Conservation (phyloP, 2,797 vertebrate genomes). For the Avahi laniger region DNA sequence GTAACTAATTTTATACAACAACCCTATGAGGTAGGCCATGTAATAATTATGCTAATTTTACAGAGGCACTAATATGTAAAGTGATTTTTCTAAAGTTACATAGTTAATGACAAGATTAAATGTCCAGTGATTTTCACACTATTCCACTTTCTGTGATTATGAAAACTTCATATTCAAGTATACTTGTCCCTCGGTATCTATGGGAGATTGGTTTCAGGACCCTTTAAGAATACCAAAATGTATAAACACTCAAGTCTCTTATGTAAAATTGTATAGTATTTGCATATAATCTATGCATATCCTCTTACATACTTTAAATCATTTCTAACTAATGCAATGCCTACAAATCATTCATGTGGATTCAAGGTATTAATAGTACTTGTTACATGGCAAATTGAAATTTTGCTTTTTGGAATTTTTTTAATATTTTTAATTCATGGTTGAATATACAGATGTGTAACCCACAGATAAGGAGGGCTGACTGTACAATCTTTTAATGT, state of each 20-base stretch:
- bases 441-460: neutral
- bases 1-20: neutral
- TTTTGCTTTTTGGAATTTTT: neutral
- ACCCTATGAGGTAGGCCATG: neutral
- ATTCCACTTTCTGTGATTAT: neutral
- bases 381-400: neutral
- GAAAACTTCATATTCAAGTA: neutral
- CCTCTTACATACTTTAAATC: neutral
- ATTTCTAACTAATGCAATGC: neutral
- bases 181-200: neutral
- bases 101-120: neutral
- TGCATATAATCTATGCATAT: neutral
- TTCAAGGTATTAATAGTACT: neutral
- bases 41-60: constrained; percentile 25
- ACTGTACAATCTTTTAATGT: neutral
- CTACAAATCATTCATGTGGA: neutral
- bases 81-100: constrained; percentile 27
- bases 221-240: neutral
- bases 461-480: neutral
- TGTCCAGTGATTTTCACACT: neutral
- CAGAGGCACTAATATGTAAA: neutral
- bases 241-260: neutral
- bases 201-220: neutral
- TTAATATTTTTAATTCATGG: neutral
- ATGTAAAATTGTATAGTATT: neutral